A percentile compares a stretch with the other conserved stretches of the same genome.
phyloP scores from a whole-genome alignment of 2,797 vertebrate genomes.

The Antennarius maculatus region DNA sequence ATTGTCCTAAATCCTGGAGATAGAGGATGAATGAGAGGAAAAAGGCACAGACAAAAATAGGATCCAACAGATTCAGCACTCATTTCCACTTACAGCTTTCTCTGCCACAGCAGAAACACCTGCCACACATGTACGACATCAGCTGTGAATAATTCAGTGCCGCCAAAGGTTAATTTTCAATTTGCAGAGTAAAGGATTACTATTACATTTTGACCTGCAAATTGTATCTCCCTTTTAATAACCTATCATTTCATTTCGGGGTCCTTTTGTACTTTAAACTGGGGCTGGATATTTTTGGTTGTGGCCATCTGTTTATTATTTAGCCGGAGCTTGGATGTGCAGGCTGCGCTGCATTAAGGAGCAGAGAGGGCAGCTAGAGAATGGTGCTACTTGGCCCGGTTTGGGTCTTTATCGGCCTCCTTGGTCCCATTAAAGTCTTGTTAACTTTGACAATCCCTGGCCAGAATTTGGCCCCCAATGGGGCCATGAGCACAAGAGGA shows the following conservation, averaged over 20 bases:
- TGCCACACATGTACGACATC: constrained; percentile 45
- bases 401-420: constrained; percentile 75
- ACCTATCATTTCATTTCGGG: constrained; percentile 85
- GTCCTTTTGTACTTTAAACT: constrained; percentile 81
- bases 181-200: constrained; percentile 87
- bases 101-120: constrained; percentile 19
- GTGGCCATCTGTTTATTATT: constrained; percentile 90
- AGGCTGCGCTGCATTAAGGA: constrained; percentile 78
- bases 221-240: constrained; percentile 85
- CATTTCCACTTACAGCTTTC: constrained; percentile 29
- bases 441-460: constrained; percentile 80
- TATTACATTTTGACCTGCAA: constrained; percentile 88
- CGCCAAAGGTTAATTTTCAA: constrained; percentile 87
- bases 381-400: constrained; percentile 71
- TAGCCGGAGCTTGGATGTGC: constrained; percentile 82
- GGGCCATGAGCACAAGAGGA: constrained; percentile 69
- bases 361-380: constrained; percentile 46
- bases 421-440: constrained; percentile 79
- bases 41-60: constrained; percentile 59
- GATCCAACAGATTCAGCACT: constrained; percentile 50
- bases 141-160: constrained; percentile 79
- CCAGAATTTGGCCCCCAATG: constrained; percentile 70
- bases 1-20: constrained; percentile 14
- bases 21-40: constrained; percentile 36
- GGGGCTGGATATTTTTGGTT: constrained; percentile 83